Conservation (phyloP, 2,888 invertebrate species). For the Lasioglossum pauxillum region DNA sequence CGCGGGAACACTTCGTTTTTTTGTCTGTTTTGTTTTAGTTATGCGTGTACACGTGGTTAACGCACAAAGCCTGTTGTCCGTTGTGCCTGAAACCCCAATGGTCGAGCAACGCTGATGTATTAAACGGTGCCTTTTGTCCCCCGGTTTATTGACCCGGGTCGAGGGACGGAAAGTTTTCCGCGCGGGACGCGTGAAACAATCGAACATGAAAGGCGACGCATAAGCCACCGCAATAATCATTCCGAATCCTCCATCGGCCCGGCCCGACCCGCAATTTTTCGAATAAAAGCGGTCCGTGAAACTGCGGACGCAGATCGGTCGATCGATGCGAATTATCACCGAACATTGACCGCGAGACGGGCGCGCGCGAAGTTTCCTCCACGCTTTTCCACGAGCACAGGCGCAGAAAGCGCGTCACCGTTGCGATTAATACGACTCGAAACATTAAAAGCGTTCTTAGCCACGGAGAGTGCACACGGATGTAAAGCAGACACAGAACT, state of each 20-base stretch:
- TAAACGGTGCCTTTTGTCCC: slow-evolving; percentile 42
- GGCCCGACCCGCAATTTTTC: slow-evolving; percentile 27
- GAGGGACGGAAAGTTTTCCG: not conserved
- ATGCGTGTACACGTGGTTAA: not conserved
- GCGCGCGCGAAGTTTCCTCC: slow-evolving; percentile 27
- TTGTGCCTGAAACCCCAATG: slow-evolving; percentile 28
- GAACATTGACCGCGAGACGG: slow-evolving; percentile 40
- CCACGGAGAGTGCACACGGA: slow-evolving; percentile 36
- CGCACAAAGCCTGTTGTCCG: slow-evolving; percentile 26
- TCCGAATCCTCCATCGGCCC: not conserved
- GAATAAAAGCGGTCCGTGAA: slow-evolving; percentile 27
- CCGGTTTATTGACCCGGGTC: slow-evolving; percentile 14
- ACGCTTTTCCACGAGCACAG: not conserved
- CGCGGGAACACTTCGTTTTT: not conserved
- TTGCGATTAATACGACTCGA: slow-evolving; percentile 57
- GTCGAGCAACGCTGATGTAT: slow-evolving; percentile 26
- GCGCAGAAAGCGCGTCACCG: slow-evolving; percentile 42
- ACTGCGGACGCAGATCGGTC: not conserved
- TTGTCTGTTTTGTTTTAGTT: not conserved
- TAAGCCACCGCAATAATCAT: slow-evolving; percentile 38
- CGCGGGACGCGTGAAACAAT: not conserved
- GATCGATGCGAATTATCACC: slow-evolving; percentile 17
- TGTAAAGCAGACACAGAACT: slow-evolving; percentile 43
- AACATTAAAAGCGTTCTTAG: slow-evolving; percentile 63
- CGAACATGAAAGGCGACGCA: not conserved